Conservation (phyloP, 1,140 invertebrate genomes). For the Nymphalis io region DNA sequence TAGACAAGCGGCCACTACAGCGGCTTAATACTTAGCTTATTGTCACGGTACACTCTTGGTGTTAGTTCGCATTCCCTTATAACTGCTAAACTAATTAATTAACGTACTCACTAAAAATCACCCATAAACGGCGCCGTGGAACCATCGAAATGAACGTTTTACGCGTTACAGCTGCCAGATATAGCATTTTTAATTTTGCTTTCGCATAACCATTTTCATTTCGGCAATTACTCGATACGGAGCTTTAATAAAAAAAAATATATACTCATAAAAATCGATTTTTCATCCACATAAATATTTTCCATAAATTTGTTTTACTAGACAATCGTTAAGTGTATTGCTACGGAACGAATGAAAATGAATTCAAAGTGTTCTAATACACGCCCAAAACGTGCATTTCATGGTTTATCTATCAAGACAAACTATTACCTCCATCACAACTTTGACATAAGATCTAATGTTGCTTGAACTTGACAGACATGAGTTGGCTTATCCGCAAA, state of each 20-base stretch:
- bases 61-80: constrained; percentile 74
- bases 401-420: constrained; percentile 18
- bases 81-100: constrained; percentile 59
- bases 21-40: constrained; percentile 70
- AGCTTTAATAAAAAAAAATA: constrained; percentile 6
- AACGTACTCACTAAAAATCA: constrained; percentile 53
- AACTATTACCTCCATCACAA: background rate
- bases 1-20: constrained; percentile 63
- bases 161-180: background rate
- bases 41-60: constrained; percentile 68
- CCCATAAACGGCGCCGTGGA: constrained; percentile 10
- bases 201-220: constrained; percentile 8
- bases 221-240: background rate
- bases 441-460: background rate
- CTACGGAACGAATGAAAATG: background rate
- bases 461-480: constrained; percentile 12
- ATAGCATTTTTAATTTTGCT: background rate
- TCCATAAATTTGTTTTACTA: background rate
- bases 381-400: constrained; percentile 20
- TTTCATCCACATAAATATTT: background rate
- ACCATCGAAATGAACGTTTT: constrained; percentile 19
- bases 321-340: background rate
- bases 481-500: constrained; percentile 8
- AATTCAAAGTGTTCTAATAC: background rate
- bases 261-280: background rate